Percentiles rank a stretch among this genome's conserved stretches.
Evolutionary conservation across 2,113 vertebrate genomes (phyloP).

Genomic region (Dolichotis patagonum): DNA sequence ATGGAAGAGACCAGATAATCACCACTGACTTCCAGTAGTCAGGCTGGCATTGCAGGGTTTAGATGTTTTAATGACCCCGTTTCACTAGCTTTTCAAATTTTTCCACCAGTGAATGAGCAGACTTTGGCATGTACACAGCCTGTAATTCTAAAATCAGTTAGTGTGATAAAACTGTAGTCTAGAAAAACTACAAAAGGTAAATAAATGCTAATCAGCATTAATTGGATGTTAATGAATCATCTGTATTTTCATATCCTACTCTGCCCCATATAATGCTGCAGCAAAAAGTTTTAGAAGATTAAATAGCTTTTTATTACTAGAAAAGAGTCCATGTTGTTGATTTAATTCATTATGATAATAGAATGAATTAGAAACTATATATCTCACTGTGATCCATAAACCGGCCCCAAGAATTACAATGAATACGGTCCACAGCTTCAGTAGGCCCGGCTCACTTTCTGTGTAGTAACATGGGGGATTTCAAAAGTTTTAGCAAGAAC

Average conservation of each 20-base stretch:
- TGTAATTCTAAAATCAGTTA: neutral
- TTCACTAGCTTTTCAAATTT: neutral
- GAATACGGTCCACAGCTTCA: neutral
- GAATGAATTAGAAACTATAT: neutral
- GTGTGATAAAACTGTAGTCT: neutral
- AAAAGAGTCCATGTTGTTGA: neutral
- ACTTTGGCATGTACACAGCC: neutral
- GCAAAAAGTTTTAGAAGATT: neutral
- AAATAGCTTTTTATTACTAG: neutral
- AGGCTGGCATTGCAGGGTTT: neutral
- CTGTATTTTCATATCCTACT: neutral
- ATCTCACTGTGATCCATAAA: neutral
- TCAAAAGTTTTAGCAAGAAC: neutral
- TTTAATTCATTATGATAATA: neutral
- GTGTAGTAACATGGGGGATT: neutral
- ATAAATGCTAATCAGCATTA: neutral
- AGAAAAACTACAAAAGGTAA: neutral
- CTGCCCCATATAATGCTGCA: neutral
- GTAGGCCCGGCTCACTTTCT: neutral
- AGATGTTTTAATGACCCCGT: neutral
- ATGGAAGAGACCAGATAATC: neutral
- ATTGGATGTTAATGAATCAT: neutral
- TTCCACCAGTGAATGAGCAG: neutral
- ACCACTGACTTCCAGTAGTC: neutral
- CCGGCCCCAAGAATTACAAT: neutral